phyloP scores from a whole-genome alignment of 1,140 invertebrate genomes.

The Harlomillsia oculata region DNA sequence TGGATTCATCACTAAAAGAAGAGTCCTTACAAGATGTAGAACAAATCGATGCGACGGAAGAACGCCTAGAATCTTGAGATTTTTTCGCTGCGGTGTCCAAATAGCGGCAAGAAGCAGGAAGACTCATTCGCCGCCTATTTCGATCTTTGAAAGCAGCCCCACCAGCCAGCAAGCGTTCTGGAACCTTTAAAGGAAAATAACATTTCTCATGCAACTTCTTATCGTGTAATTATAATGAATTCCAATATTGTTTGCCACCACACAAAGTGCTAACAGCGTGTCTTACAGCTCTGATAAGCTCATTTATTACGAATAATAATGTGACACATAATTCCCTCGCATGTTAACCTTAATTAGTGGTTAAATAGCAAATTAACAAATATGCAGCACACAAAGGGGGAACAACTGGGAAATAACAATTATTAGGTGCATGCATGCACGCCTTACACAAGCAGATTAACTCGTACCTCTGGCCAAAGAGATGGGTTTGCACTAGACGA shows the following conservation, averaged over 20 bases:
- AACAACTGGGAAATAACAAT: background rate
- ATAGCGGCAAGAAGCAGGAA: conserved; percentile 39
- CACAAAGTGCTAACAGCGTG: no score
- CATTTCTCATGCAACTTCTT: background rate
- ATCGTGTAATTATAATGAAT: no score
- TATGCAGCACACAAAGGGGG: background rate
- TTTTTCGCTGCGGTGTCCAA: conserved; percentile 34
- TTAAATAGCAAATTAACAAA: background rate
- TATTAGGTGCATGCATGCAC: background rate
- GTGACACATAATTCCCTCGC: no score
- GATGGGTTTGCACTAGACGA: conserved; percentile 18
- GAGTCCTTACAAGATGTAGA: conserved; percentile 42
- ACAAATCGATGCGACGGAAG: conserved; percentile 40
- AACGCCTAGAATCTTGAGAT: conserved; percentile 36
- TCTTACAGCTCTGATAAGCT: no score
- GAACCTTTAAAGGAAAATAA: conserved; percentile 36
- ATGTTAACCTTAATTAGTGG: background rate
- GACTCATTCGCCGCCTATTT: conserved; percentile 41
- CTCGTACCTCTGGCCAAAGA: conserved; percentile 21
- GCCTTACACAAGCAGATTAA: background rate
- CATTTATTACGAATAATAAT: no score
- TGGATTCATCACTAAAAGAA: background rate
- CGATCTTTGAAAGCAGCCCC: conserved; percentile 40
- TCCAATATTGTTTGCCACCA: no score
- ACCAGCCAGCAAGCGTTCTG: conserved; percentile 38